Percentiles rank a stretch among this genome's conserved stretches.
phyloP scores from a whole-genome alignment of 2,888 invertebrate genomes.

The Pseudanteris insignis region DNA sequence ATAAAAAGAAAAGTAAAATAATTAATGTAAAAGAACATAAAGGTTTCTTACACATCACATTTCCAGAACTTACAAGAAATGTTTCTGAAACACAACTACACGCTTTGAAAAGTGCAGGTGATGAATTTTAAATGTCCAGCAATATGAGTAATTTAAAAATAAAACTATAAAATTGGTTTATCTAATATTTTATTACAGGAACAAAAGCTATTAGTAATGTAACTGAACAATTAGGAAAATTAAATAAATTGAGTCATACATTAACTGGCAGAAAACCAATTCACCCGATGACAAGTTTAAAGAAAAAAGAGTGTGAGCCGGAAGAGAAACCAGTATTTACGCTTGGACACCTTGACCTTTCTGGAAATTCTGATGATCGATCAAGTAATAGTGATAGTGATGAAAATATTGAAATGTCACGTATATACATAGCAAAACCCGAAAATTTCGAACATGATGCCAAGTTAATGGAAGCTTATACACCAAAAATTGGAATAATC shows the following conservation, averaged over 20 bases:
- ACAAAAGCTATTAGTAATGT: constrained; percentile 87
- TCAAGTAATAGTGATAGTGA: constrained; percentile 68
- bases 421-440: constrained; percentile 49
- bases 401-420: constrained; percentile 68
- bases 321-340: constrained; percentile 57
- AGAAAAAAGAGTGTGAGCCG: constrained; percentile 45
- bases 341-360: constrained; percentile 56
- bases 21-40: constrained; percentile 67
- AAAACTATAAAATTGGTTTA: too few relatives aligned
- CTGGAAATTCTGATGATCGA: constrained; percentile 66
- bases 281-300: constrained; percentile 50
- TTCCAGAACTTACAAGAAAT: constrained; percentile 78
- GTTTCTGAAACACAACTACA: constrained; percentile 90
- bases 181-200: constrained; percentile 73
- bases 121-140: too few relatives aligned
- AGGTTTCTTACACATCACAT: constrained; percentile 72
- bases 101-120: constrained; percentile 79
- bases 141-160: too few relatives aligned
- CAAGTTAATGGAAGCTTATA: constrained; percentile 68
- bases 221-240: constrained; percentile 85
- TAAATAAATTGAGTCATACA: constrained; percentile 77
- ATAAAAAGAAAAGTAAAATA: constrained; percentile 74
- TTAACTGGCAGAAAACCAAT: constrained; percentile 67
- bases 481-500: constrained; percentile 75
- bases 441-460: constrained; percentile 52